A percentile compares a stretch with the other conserved stretches of the same genome.
These are phyloP conservation scores for Hyles vespertilio DNA, from an alignment of 1,140 invertebrate genomes.

Conservation along the genomic window DNA sequence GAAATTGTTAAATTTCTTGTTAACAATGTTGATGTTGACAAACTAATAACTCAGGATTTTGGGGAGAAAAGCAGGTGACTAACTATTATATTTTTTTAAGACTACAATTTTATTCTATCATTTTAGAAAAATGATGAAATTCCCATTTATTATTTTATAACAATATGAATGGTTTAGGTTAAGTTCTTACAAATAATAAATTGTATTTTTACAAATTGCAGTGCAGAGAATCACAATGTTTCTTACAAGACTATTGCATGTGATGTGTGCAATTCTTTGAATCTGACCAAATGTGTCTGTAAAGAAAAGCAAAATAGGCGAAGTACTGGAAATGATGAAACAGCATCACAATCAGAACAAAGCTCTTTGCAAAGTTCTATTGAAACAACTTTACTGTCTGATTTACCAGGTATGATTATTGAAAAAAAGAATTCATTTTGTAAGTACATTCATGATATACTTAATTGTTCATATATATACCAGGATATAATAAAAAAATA, in stretches of 20 bases:
- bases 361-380: slow-evolving; percentile 31
- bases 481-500: too few relatives aligned
- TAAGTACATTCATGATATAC: too few relatives aligned
- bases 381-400: slow-evolving; percentile 50
- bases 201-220: slow-evolving; percentile 1
- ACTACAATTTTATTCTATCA: neutral
- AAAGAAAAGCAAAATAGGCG: slow-evolving; percentile 21
- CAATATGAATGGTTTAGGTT: neutral
- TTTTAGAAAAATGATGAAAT: slow-evolving; percentile 1
- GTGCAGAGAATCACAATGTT: neutral
- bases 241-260: slow-evolving; percentile 24
- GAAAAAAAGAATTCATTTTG: too few relatives aligned
- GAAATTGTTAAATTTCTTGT: slow-evolving; percentile 57
- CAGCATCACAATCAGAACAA: slow-evolving; percentile 21
- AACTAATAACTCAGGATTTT: slow-evolving; percentile 34
- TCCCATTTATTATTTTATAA: neutral
- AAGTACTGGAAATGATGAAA: slow-evolving; percentile 3
- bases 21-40: slow-evolving; percentile 49
- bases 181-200: neutral
- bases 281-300: slow-evolving; percentile 36
- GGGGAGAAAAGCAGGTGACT: slow-evolving; percentile 39
- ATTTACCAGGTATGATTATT: slow-evolving; percentile 49
- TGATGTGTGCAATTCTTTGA: slow-evolving; percentile 39
- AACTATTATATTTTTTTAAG: slow-evolving; percentile 4
- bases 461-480: too few relatives aligned